These are phyloP conservation scores for Spermophilus dauricus DNA, from an alignment of 2,113 vertebrate species.

Conservation along the genomic window DNA sequence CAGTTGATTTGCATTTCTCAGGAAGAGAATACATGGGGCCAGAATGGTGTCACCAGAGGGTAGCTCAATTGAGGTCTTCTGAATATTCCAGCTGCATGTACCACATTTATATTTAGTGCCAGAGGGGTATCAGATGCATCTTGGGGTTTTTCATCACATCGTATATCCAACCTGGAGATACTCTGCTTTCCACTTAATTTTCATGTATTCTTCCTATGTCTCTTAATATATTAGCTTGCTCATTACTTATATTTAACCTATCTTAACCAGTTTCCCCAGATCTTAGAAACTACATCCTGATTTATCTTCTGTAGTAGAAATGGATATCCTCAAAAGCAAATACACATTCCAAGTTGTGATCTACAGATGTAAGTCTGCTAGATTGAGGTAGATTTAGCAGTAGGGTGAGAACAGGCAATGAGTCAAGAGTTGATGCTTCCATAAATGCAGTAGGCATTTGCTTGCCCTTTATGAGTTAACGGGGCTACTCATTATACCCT, in stretches of 20 bases:
- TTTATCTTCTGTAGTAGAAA: neutral
- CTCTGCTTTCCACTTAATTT: neutral
- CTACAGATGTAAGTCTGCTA: neutral
- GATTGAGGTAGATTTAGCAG: neutral
- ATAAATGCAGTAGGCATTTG: neutral
- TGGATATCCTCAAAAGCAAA: neutral
- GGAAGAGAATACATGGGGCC: neutral
- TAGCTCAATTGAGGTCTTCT: neutral
- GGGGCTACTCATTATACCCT: too few relatives aligned
- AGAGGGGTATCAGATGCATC: neutral
- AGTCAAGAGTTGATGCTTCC: neutral
- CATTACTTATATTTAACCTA: neutral
- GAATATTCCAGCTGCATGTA: neutral
- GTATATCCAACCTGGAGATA: neutral
- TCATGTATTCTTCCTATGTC: neutral
- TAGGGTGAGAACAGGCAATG: neutral
- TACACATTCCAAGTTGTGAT: neutral
- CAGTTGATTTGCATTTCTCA: neutral
- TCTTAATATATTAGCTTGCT: neutral
- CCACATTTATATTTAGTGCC: neutral
- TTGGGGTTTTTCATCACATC: neutral
- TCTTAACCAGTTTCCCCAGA: too few relatives aligned
- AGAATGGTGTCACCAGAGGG: neutral
- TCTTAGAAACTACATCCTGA: neutral
- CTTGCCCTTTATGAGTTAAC: neutral